Evolutionary conservation across 2,113 vertebrate genomes (phyloP), one percentile per base, ranked within the genome.

Genomic region (Pollimyrus isidori): DNA sequence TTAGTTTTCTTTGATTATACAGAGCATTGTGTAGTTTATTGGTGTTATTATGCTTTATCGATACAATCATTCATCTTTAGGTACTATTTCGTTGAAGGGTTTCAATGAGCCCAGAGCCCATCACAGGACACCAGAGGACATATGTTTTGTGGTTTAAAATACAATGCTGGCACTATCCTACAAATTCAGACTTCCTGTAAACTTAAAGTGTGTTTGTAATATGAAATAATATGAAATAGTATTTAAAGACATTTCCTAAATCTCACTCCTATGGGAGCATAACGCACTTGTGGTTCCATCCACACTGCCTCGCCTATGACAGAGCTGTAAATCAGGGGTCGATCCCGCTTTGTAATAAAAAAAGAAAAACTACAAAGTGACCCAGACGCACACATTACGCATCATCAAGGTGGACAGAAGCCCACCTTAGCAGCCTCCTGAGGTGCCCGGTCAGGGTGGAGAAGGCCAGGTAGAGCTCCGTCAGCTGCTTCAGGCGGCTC

Each of bases 371-470:
- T 69, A 69, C 62, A 69, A 69, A 69, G 11, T 4, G 26, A 26
- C 10, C n/a, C 62, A 69, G 62, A 10, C n/a, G 3, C 62, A 69
- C 10, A 69, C 62, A 69, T 69, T 69, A 69, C 62, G 62, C 62
- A 69, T 69, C n/a, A 69, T 69, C 62, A 69, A n/a, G 9, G 39
- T 48, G 45, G 39, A n/a, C 35, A 10, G 42, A 69, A 13, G 21
- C 58, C 96, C 94, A 99, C 98, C 95, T 95, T 1, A 99, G 96
- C 87, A 99, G 92, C 73, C 93, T 95, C 87, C 95, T 95, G 85
- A 99, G 90, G 91, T 96, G 97, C 92, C 97, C 97, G 0, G 97
- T 98, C 65, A 99, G 96, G 0, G 95, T 94, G 48, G 97, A 99
- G 95, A 99, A 99, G 0, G 97, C 94, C 69, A 99, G 45, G n/a